phyloP scores from a whole-genome alignment of 2,113 vertebrate genomes.

The Lampris megalopsis region DNA sequence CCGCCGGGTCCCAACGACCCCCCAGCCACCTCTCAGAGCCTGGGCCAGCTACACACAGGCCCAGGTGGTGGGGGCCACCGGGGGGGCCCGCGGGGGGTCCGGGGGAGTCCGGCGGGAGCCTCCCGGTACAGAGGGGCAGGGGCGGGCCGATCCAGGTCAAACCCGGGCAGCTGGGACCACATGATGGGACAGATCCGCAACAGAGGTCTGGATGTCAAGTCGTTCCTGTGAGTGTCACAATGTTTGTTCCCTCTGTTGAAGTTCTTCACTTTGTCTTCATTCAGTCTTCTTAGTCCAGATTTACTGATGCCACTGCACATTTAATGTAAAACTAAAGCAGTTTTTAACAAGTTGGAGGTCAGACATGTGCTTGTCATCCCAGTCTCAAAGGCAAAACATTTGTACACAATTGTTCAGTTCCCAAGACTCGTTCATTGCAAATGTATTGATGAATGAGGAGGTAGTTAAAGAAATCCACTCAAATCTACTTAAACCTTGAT shows the following conservation, averaged over 20 bases:
- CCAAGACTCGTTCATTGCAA: no score
- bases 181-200: slow-evolving; percentile 98
- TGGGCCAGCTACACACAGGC: slow-evolving; percentile 93
- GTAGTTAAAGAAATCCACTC: no score
- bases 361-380: no score
- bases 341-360: no score
- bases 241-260: slow-evolving; percentile 13
- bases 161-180: slow-evolving; percentile 98
- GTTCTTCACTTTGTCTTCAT: no score
- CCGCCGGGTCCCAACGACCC: slow-evolving; percentile 91
- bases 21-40: slow-evolving; percentile 96
- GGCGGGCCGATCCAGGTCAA: slow-evolving; percentile 91
- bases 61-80: slow-evolving; percentile 83
- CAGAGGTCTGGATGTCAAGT: slow-evolving; percentile 98
- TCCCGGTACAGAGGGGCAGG: slow-evolving; percentile 88
- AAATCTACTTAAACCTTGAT: no score
- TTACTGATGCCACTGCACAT: no score
- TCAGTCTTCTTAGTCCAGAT: no score
- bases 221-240: slow-evolving; percentile 93
- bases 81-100: slow-evolving; percentile 90
- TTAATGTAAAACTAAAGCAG: no score
- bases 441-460: no score
- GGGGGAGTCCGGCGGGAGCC: slow-evolving; percentile 89
- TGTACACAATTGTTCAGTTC: no score
- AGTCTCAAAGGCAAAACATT: no score